Percentiles rank a stretch among this genome's conserved stretches.
Conservation (phyloP, 1,140 invertebrate genomes). For the Pogonomyrmex californicus region DNA sequence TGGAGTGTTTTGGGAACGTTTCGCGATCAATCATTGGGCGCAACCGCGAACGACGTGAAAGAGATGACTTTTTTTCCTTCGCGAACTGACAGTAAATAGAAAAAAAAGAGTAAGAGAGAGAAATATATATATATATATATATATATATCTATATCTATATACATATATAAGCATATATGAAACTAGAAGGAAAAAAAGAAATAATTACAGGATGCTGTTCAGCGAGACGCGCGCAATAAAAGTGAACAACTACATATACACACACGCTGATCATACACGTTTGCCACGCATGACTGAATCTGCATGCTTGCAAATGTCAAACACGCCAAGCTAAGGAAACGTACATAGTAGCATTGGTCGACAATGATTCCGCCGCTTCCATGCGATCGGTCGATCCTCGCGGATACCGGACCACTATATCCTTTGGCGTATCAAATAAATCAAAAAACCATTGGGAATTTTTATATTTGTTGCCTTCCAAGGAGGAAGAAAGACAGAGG, state of each 20-base stretch:
- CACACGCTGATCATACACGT: constrained; percentile 37
- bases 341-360: constrained; percentile 64
- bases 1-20: constrained; percentile 26
- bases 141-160: constrained; percentile 30
- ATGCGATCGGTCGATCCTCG: constrained; percentile 52
- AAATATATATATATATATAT: constrained; percentile 37
- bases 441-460: constrained; percentile 58
- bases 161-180: constrained; percentile 15
- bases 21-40: constrained; percentile 40
- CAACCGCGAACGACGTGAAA: constrained; percentile 50
- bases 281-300: constrained; percentile 55
- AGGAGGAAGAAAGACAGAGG: neutral
- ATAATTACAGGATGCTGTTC: constrained; percentile 50
- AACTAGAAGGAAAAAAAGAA: constrained; percentile 35
- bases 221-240: constrained; percentile 60
- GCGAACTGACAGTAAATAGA: constrained; percentile 10
- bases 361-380: constrained; percentile 57
- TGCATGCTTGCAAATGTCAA: constrained; percentile 57
- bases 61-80: constrained; percentile 52
- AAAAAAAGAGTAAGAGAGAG: neutral
- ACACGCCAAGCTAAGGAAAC: constrained; percentile 61
- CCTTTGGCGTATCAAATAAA: constrained; percentile 48
- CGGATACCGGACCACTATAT: constrained; percentile 45
- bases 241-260: constrained; percentile 48
- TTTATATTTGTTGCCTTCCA: constrained; percentile 60